Evolutionary conservation across 2,888 invertebrate genomes (phyloP).

Genomic region (Podotricha telesiphe): DNA sequence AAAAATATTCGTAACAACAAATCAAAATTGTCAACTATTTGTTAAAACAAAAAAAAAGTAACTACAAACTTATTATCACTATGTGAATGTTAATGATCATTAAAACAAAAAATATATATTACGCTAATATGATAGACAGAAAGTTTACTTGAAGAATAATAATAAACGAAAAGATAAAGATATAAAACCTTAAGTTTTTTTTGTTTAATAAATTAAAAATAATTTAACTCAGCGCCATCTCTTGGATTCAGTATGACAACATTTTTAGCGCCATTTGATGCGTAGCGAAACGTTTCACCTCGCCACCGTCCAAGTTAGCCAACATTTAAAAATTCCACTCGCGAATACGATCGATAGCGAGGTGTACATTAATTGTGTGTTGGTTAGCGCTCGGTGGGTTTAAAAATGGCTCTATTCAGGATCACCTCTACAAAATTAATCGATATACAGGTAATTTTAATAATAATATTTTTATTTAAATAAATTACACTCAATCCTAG

Average conservation of each 20-base stretch:
- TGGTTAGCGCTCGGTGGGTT: constrained; percentile 65
- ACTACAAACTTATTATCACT: too few species aligned
- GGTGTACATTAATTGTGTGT: constrained; percentile 55
- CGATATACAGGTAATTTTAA: constrained; percentile 84
- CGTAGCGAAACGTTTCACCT: constrained; percentile 14
- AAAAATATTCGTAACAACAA: too few species aligned
- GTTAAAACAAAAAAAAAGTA: too few species aligned
- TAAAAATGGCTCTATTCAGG: constrained; percentile 87
- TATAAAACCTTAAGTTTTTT: too few species aligned
- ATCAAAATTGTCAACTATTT: too few species aligned
- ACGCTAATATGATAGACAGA: too few species aligned
- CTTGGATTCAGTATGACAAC: background rate
- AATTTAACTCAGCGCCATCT: constrained; percentile 26
- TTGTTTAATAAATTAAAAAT: background rate
- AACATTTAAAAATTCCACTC: constrained; percentile 50
- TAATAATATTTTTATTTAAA: constrained; percentile 24
- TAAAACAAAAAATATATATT: too few species aligned
- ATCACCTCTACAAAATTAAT: constrained; percentile 85
- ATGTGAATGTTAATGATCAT: too few species aligned
- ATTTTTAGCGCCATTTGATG: constrained; percentile 24
- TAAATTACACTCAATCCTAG: constrained; percentile 28
- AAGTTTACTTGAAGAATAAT: too few species aligned
- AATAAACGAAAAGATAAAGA: too few species aligned
- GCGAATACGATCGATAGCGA: constrained; percentile 70
- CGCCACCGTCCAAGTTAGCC: constrained; percentile 32